These are phyloP conservation scores for Serinus canaria DNA, from an alignment of 2,113 vertebrate genomes.

Conservation along the genomic window DNA sequence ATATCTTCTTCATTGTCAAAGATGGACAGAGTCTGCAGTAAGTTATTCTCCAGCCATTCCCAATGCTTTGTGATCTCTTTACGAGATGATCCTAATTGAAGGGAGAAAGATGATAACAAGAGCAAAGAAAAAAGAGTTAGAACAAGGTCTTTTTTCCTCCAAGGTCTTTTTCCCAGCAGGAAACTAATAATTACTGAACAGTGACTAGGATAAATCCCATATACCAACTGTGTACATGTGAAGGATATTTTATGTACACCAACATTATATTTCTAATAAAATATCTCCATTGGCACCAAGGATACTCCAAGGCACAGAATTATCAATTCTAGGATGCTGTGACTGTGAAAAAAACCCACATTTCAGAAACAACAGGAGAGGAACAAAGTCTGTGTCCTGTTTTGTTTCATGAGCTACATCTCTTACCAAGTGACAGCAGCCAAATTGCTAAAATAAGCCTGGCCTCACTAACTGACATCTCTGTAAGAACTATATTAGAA, in stretches of 20 bases:
- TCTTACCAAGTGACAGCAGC: neutral
- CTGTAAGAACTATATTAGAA: neutral
- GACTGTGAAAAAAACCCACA: rapidly evolving
- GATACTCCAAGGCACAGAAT: neutral
- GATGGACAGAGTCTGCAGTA: constrained; percentile 94
- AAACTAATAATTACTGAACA: neutral
- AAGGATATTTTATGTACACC: neutral
- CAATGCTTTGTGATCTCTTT: constrained; percentile 96
- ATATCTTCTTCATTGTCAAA: constrained; percentile 96
- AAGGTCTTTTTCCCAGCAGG: neutral
- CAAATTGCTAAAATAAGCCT: neutral
- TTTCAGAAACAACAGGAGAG: neutral
- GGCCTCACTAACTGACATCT: neutral
- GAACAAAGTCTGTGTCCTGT: neutral
- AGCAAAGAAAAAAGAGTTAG: neutral
- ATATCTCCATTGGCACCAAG: neutral
- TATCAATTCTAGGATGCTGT: neutral
- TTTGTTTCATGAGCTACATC: neutral
- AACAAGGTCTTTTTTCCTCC: neutral
- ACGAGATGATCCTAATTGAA: constrained; percentile 84
- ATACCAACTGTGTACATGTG: neutral
- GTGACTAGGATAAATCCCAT: neutral
- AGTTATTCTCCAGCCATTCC: constrained; percentile 96
- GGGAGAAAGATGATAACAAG: neutral
- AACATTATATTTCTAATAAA: neutral